A percentile compares a stretch with the other conserved stretches of the same genome.
phyloP scores from a whole-genome alignment of 2,888 invertebrate species.

The Phymatocera aterrima region DNA sequence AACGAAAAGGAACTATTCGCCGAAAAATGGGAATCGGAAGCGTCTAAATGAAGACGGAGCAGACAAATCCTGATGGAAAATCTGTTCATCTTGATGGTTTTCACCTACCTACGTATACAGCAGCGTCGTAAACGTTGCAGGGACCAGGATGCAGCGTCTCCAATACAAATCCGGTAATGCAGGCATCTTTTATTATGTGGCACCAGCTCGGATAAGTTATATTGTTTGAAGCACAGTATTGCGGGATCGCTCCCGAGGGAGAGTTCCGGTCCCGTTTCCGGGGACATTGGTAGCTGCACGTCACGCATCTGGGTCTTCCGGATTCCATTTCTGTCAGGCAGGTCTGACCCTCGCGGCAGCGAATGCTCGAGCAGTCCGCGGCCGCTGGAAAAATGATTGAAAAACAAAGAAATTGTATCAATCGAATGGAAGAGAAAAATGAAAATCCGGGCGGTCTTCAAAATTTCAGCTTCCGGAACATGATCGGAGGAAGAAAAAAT shows the following conservation, averaged over 20 bases:
- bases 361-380: constrained; percentile 82
- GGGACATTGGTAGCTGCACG: constrained; percentile 81
- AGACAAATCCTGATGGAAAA: too few species aligned
- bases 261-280: constrained; percentile 71
- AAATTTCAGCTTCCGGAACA: too few species aligned
- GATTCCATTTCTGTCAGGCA: constrained; percentile 82
- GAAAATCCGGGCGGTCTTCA: too few species aligned
- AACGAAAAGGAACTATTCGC: too few species aligned
- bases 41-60: too few species aligned
- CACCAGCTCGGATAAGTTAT: constrained; percentile 87
- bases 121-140: constrained; percentile 74
- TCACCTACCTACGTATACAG: constrained; percentile 56
- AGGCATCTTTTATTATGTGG: constrained; percentile 87
- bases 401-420: background rate
- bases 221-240: constrained; percentile 84
- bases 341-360: constrained; percentile 82
- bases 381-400: constrained; percentile 76
- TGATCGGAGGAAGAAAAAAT: too few species aligned
- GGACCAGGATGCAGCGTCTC: constrained; percentile 83
- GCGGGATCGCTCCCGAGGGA: constrained; percentile 69
- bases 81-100: constrained; percentile 1
- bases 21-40: too few species aligned
- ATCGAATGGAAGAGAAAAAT: constrained; percentile 3
- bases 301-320: constrained; percentile 84
- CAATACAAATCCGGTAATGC: constrained; percentile 83